These are phyloP conservation scores for Cataglyphis livida DNA, from an alignment of 2,888 invertebrate species.

Conservation along the genomic window DNA sequence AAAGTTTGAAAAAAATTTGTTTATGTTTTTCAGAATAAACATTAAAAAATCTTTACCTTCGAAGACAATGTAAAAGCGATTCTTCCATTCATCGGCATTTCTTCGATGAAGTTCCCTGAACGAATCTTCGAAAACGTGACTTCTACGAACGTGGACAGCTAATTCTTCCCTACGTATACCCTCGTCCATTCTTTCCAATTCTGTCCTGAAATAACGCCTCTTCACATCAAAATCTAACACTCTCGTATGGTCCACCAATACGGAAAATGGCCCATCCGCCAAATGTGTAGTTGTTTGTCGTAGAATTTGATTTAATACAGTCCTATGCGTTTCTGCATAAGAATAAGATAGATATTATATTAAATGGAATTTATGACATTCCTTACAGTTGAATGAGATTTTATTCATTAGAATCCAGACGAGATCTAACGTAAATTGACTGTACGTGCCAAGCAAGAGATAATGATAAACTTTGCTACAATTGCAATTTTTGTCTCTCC, in stretches of 20 bases:
- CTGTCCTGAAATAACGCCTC: slow-evolving; percentile 94
- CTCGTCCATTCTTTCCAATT: slow-evolving; percentile 93
- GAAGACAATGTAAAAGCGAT: slow-evolving; percentile 96
- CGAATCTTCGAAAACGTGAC: slow-evolving; percentile 95
- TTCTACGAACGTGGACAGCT: slow-evolving; percentile 94
- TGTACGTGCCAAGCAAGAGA: neutral
- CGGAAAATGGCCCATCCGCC: slow-evolving; percentile 95
- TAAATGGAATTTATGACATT: slow-evolving; percentile 28
- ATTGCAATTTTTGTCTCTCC: neutral
- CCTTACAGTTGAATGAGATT: neutral
- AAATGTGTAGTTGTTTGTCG: slow-evolving; percentile 92
- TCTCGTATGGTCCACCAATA: slow-evolving; percentile 94
- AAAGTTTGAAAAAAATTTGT: neutral
- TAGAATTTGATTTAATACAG: slow-evolving; percentile 95
- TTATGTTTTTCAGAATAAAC: slow-evolving; percentile 15
- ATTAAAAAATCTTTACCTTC: slow-evolving; percentile 88
- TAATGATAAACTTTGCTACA: neutral
- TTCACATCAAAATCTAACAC: slow-evolving; percentile 97
- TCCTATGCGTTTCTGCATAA: slow-evolving; percentile 91
- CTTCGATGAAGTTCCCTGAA: slow-evolving; percentile 94
- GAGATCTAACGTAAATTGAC: neutral
- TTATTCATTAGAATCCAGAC: neutral
- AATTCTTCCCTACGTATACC: slow-evolving; percentile 93
- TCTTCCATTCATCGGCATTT: slow-evolving; percentile 95
- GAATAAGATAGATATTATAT: slow-evolving; percentile 38